Evolutionary conservation across 2,888 invertebrate species (phyloP).

Genomic region (Miltochrista miniata): DNA sequence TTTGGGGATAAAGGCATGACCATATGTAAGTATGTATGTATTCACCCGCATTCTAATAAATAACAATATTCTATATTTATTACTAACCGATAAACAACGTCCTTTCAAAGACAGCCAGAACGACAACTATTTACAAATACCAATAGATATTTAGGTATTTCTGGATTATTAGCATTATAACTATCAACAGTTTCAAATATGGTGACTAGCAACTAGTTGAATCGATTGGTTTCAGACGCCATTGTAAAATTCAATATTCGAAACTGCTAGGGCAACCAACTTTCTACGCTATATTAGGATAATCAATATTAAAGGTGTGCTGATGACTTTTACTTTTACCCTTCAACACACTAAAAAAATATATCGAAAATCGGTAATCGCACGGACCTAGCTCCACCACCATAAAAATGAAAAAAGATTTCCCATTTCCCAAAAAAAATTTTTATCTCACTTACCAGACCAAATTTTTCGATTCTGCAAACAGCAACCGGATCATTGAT

Average conservation of each 20-base stretch:
- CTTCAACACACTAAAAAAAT: too few relatives aligned
- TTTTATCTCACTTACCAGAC: too few relatives aligned
- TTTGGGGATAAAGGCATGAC: too few relatives aligned
- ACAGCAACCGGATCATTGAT: too few relatives aligned
- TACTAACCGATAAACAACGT: slow-evolving; percentile 6
- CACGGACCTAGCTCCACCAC: too few relatives aligned
- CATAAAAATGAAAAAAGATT: too few relatives aligned
- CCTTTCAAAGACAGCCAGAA: slow-evolving; percentile 5
- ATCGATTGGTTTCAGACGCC: slow-evolving; percentile 32
- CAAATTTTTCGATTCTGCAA: too few relatives aligned
- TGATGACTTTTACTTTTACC: background rate
- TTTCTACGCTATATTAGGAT: background rate
- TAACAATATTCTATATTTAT: background rate
- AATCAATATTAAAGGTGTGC: background rate
- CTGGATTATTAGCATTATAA: slow-evolving; percentile 32
- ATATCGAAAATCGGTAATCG: too few relatives aligned
- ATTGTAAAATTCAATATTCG: slow-evolving; percentile 30
- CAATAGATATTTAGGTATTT: background rate
- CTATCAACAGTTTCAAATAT: slow-evolving; percentile 35
- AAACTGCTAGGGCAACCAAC: slow-evolving; percentile 5
- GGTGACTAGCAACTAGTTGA: slow-evolving; percentile 26
- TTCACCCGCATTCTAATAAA: too few relatives aligned
- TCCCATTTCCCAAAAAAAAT: too few relatives aligned
- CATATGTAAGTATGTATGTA: too few relatives aligned
- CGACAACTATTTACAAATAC: slow-evolving; percentile 5